phyloP scores from a whole-genome alignment of 2,797 vertebrate genomes.

The Pogonophryne albipinna region DNA sequence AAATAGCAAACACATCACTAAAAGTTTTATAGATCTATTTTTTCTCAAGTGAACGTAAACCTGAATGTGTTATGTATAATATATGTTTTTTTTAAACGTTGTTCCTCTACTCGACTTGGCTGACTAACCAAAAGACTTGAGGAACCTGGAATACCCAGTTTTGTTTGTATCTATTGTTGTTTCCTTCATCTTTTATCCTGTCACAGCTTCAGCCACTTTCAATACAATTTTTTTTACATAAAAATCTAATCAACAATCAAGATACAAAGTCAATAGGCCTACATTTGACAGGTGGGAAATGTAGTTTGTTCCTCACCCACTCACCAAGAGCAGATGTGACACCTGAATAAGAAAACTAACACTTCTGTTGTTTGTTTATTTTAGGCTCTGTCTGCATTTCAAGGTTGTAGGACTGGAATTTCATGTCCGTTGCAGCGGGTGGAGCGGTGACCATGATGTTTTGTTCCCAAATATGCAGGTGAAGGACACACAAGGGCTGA shows the following conservation, averaged over 20 bases:
- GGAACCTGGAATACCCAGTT: constrained; percentile 47
- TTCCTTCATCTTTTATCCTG: constrained; percentile 5
- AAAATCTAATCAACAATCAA: not conserved
- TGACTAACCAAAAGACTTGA: constrained; percentile 10
- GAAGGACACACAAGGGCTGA: constrained; percentile 47
- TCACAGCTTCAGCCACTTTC: not conserved
- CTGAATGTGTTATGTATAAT: not conserved
- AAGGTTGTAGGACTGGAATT: constrained; percentile 64
- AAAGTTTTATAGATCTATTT: no score
- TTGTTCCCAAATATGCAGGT: constrained; percentile 70
- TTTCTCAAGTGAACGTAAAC: not conserved
- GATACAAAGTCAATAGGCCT: not conserved
- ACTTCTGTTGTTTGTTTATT: constrained; percentile 4
- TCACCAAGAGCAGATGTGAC: not conserved
- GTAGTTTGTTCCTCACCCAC: no score
- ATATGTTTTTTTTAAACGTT: not conserved
- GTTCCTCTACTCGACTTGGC: not conserved
- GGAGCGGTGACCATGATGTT: constrained; percentile 42
- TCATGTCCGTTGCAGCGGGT: constrained; percentile 47
- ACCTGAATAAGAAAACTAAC: not conserved
- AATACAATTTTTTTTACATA: not conserved
- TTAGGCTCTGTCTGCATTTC: constrained; percentile 16
- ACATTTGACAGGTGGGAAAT: not conserved
- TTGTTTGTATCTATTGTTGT: not conserved
- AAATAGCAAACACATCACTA: no score